Evolutionary conservation across 2,888 invertebrate species (phyloP).

Genomic region (Heliconius ismenius): DNA sequence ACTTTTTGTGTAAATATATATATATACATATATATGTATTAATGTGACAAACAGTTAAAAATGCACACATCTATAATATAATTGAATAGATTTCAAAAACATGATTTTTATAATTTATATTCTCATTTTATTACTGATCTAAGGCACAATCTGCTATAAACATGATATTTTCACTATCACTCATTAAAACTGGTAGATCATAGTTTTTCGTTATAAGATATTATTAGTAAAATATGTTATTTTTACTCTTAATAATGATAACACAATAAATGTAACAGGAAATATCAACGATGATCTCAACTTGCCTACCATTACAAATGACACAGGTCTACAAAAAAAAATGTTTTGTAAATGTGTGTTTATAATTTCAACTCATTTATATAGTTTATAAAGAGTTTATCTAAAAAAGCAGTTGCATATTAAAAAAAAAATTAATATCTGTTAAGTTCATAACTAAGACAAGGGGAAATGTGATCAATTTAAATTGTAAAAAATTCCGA

Average conservation of each 20-base stretch:
- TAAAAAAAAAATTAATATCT: neutral
- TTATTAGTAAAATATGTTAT: conserved; percentile 68
- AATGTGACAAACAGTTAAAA: conserved; percentile 60
- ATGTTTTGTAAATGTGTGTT: neutral
- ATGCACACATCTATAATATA: conserved; percentile 65
- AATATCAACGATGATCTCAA: conserved; percentile 72
- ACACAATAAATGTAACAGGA: conserved; percentile 75
- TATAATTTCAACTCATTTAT: conserved; percentile 4
- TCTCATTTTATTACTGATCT: conserved; percentile 65
- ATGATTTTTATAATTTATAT: conserved; percentile 44
- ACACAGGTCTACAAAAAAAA: conserved; percentile 2
- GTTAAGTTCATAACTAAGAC: neutral
- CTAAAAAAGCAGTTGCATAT: neutral
- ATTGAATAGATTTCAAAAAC: conserved; percentile 57
- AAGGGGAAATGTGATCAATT: neutral
- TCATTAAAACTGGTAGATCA: conserved; percentile 68
- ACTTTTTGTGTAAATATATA: conserved; percentile 53
- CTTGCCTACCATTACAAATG: conserved; percentile 60
- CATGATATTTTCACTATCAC: conserved; percentile 73
- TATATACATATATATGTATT: conserved; percentile 51
- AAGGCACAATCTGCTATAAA: conserved; percentile 77
- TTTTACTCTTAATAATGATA: conserved; percentile 63
- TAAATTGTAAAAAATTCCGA: neutral
- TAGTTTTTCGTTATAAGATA: conserved; percentile 59
- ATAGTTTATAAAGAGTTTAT: too few species aligned